Percentiles rank a stretch among this genome's conserved stretches.
phyloP scores from a whole-genome alignment of 2,113 vertebrate species.

The Nycticorax nycticorax region DNA sequence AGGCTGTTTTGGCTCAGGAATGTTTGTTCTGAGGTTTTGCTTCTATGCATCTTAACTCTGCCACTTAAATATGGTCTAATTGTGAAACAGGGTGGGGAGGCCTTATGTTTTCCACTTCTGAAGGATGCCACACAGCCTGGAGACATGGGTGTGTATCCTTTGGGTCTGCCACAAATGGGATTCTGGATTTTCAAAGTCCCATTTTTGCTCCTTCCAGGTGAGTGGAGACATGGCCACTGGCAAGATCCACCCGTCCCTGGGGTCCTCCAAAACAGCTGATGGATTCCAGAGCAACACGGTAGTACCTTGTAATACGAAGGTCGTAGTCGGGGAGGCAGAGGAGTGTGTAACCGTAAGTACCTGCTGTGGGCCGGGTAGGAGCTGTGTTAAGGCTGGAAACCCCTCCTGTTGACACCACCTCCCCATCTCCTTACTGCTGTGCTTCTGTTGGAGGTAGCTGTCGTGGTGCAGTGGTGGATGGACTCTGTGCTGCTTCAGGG shows the following conservation, averaged over 20 bases:
- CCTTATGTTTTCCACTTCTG: background rate
- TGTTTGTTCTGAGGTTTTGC: background rate
- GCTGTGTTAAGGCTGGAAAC: background rate
- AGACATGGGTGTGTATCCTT: background rate
- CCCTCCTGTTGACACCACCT: rapidly evolving
- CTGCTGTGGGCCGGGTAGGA: background rate
- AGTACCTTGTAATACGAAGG: constrained; percentile 34
- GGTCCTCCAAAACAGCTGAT: constrained; percentile 21
- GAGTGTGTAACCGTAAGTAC: constrained; percentile 55
- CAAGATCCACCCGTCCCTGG: background rate
- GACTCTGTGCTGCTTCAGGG: background rate
- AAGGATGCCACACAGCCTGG: background rate
- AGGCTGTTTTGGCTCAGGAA: background rate
- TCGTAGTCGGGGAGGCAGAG: constrained; percentile 49
- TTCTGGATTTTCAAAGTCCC: background rate
- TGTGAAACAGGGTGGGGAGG: too few relatives aligned
- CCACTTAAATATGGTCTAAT: background rate
- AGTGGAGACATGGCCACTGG: constrained; percentile 50
- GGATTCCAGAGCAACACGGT: constrained; percentile 59
- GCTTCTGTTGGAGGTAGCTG: background rate
- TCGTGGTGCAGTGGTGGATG: background rate
- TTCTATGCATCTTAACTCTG: background rate
- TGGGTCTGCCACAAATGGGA: background rate
- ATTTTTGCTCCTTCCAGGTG: constrained; percentile 45
- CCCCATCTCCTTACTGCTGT: background rate